Evolutionary conservation across 2,797 vertebrate species (phyloP).

Genomic region (Oreonectes daqikongensis): DNA sequence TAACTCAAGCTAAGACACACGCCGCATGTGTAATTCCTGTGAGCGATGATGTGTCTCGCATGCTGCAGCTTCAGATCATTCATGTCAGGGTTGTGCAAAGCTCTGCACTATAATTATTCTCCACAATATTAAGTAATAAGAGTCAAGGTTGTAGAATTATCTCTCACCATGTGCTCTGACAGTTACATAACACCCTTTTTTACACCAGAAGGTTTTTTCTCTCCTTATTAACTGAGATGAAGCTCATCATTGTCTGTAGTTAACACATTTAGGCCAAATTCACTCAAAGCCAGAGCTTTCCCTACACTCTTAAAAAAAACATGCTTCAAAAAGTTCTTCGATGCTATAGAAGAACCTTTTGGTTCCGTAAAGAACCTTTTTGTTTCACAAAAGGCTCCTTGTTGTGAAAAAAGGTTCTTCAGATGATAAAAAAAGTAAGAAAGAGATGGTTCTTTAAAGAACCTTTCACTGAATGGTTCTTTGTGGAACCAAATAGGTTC

Average conservation of each 20-base stretch:
- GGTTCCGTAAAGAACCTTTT: no score
- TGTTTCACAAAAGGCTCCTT: no score
- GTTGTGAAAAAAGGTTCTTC: no score
- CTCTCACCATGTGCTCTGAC: not conserved
- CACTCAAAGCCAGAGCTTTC: no score
- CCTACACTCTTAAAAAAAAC: no score
- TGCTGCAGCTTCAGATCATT: conserved; percentile 21
- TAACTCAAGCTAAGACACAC: conserved; percentile 6
- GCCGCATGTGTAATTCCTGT: conserved; percentile 17
- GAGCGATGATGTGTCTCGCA: not conserved
- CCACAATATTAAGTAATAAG: not conserved
- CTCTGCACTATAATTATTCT: conserved; percentile 7
- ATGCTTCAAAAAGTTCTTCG: no score
- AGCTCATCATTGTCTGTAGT: not conserved
- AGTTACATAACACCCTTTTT: not conserved
- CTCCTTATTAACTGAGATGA: not conserved
- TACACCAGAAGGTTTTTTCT: not conserved
- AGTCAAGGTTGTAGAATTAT: not conserved
- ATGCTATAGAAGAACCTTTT: no score
- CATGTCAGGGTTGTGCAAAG: conserved; percentile 8
- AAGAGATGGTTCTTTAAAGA: no score
- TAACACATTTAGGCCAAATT: not conserved
- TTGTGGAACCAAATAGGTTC: no score
- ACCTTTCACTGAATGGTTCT: no score
- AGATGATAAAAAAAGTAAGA: no score